Conservation (phyloP, 2,888 invertebrate species). For the Patella pellucida region DNA sequence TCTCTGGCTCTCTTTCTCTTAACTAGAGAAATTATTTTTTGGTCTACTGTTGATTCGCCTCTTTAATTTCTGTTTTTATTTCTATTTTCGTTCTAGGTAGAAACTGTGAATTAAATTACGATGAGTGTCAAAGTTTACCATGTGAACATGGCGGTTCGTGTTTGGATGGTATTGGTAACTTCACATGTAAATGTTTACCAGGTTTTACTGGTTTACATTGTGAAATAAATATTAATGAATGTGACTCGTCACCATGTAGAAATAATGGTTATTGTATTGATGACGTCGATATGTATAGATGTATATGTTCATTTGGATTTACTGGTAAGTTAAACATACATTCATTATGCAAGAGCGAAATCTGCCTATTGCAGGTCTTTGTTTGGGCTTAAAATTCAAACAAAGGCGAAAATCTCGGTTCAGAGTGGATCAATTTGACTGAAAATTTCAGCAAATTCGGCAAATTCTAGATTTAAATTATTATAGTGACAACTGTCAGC, state of each 20-base stretch:
- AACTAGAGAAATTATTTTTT: too few species aligned
- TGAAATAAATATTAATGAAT: background rate
- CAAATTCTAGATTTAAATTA: too few species aligned
- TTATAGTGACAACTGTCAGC: too few species aligned
- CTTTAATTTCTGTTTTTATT: background rate
- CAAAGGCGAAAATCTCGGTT: too few species aligned
- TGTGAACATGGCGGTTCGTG: conserved; percentile 4
- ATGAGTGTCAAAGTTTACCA: background rate
- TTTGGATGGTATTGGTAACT: background rate
- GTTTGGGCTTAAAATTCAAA: too few species aligned
- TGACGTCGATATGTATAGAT: background rate
- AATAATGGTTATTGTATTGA: background rate
- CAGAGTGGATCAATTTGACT: too few species aligned
- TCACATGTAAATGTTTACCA: background rate
- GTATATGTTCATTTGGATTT: background rate
- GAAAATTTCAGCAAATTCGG: too few species aligned
- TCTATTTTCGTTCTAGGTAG: background rate
- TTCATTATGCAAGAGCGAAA: too few species aligned
- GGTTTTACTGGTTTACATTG: background rate
- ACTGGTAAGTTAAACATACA: background rate
- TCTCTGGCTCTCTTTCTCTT: too few species aligned
- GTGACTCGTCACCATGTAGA: background rate
- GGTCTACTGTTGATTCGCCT: too few species aligned
- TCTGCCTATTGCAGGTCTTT: too few species aligned
- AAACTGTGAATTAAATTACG: background rate